Conservation (phyloP, 2,113 vertebrate genomes). For the Dromas ardeola region DNA sequence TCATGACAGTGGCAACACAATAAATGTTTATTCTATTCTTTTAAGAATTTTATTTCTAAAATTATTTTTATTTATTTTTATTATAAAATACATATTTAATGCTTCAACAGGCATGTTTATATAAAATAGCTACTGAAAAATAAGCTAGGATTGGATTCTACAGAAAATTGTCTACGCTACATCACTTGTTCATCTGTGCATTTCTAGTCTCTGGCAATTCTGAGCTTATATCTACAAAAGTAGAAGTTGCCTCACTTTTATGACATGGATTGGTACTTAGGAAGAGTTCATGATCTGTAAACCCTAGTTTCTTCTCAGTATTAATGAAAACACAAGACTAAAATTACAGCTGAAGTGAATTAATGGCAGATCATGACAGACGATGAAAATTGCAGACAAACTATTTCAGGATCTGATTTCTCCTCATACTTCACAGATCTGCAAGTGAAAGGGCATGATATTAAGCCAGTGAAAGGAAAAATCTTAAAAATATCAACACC, state of each 20-base stretch:
- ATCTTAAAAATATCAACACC: conserved; percentile 49
- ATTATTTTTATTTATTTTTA: too few species aligned
- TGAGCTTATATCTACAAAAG: neutral
- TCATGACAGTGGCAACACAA: neutral
- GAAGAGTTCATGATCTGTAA: neutral
- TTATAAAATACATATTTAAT: neutral
- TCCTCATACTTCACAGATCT: conserved; percentile 34
- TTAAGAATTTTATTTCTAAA: too few species aligned
- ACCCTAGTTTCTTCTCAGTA: neutral
- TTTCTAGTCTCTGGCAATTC: neutral
- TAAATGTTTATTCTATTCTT: neutral
- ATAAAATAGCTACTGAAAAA: neutral
- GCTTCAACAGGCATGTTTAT: neutral
- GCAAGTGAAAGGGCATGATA: neutral
- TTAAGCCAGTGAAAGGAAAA: conserved; percentile 53
- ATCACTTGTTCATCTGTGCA: neutral
- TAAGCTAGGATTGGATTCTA: neutral
- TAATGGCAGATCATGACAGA: neutral
- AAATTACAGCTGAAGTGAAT: neutral
- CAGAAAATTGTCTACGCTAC: neutral
- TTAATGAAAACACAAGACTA: neutral
- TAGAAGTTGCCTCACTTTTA: neutral
- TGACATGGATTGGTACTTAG: neutral
- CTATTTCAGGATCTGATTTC: neutral
- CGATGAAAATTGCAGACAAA: neutral